Percentiles rank a stretch among this genome's conserved stretches.
Evolutionary conservation across 2,113 vertebrate species (phyloP).

Genomic region (Pardalotus punctatus): DNA sequence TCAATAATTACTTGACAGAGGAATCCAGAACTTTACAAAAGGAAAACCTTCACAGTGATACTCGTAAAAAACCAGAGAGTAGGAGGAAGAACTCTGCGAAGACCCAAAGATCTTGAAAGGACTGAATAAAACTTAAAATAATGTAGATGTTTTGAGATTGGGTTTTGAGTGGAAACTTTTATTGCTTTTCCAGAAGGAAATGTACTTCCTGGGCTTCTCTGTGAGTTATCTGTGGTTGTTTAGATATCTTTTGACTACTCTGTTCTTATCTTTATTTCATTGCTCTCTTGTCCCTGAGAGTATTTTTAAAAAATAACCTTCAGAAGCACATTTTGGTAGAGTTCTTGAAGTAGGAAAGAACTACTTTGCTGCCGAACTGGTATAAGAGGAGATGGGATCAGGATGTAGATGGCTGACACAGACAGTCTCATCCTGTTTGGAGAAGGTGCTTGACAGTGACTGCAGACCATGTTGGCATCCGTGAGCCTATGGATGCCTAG

Average conservation of each 20-base stretch:
- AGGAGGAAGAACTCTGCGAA: background rate
- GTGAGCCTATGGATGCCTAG: background rate
- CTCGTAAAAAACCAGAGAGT: background rate
- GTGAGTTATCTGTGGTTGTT: background rate
- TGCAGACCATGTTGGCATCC: background rate
- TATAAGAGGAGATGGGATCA: background rate
- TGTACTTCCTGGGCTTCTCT: background rate
- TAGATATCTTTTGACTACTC: background rate
- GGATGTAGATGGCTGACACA: background rate
- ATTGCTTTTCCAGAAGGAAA: background rate
- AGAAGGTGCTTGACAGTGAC: background rate
- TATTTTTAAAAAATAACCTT: background rate
- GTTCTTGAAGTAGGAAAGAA: background rate
- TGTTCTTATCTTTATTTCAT: background rate
- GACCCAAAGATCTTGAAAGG: background rate
- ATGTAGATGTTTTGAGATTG: accelerated
- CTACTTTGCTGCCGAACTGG: background rate
- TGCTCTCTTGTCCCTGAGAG: background rate
- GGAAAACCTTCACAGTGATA: background rate
- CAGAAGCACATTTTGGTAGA: background rate
- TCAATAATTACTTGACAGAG: background rate
- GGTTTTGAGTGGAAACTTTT: background rate
- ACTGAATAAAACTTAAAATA: background rate
- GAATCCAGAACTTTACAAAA: background rate
- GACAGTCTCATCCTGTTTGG: background rate